Evolutionary conservation across 2,888 invertebrate species (phyloP), one percentile per base, ranked within the genome.

Genomic region (Ceratothoa steindachneri): DNA sequence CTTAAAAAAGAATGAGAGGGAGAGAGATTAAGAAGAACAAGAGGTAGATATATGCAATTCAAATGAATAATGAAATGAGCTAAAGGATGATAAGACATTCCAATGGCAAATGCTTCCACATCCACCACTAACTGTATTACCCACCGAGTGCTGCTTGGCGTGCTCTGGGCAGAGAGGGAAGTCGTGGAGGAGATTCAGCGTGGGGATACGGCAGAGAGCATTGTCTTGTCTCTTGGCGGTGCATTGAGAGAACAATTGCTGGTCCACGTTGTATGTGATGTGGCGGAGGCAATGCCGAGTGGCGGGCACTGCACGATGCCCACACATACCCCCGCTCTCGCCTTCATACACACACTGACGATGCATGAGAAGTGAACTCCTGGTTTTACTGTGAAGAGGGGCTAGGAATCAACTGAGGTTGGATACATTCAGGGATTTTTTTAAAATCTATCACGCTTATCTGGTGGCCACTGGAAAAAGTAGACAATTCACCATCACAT

Each of bases 141-240:
- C 41, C 9, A 91, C 91, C n/a, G n/a, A n/a, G n/a, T n/a, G n/a
- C n/a, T n/a, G n/a, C n/a, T n/a, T n/a, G n/a, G n/a, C n/a, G 85
- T 96, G 95, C 82, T 92, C 92, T 5, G 89, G 87, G 84, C 95
- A 96, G 5, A 95, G 87, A 66, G 95, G 93, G 83, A 93, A 87
- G 83, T 93, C 90, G 82, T 91, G 90, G 67, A 88, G 87, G 75
- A 91, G 88, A 85, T 92, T 91, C 82, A 92, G 90, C 67, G 91
- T 91, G 64, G 92, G 91, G 80, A 89, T 87, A 82, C 90, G 90
- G 84, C 92, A 92, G 83, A 91, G 91, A 31, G 90, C 89, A 82
- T 91, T 89, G 84, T 92, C 90, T 28, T 73, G 69, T 22, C 71
- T 67, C 29, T 75, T 68, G 77, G 91, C 91, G 77, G 91, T 91